Base-by-base conservation (phyloP, 2,888 invertebrate genomes). In the Hybos culiciformis region DNA sequence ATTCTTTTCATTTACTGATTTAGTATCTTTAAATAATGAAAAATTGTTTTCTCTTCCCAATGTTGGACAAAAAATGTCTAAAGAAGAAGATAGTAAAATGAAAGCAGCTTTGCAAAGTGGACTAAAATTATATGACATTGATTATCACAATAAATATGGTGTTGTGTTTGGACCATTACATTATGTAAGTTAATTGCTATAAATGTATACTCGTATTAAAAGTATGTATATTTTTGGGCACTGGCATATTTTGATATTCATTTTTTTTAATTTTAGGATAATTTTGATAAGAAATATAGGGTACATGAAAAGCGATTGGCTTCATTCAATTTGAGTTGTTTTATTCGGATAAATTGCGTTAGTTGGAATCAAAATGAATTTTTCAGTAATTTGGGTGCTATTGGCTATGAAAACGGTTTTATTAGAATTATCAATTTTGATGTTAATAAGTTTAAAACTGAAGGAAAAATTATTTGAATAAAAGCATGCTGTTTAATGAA, bases 401-500 rank as follows among this genome's bases (percentile, higher is more conserved):
- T 55, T 15, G 66, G 64, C 9, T 61, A 62, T 39, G 61, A 65
- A 44, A 60, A 62, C 46, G 66, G 66, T 15, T 51, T 66, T 20
- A 14, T 63, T 14, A 55, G 63, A 11, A 50, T 63, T 14, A 21
- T 58, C 3, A 44, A 54, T 32, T 14, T 29, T 29, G n/a, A 29
- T 12, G 7, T 5, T 29, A 12, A 6, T n/a, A 29, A 29, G 12
- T 29, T 26, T 4, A 12, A 26, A 26, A 12, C 12, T 26, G 7
- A 12, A 26, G 7, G 12, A 12, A 26, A 26, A 26, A n/a, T n/a
- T n/a, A n/a, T n/a, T n/a, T n/a, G n/a, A n/a, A n/a, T n/a, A n/a
- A n/a, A n/a, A n/a, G n/a, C n/a, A n/a, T n/a, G n/a, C n/a, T n/a
- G n/a, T n/a, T n/a, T n/a, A n/a, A n/a, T n/a, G n/a, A n/a, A n/a